These are phyloP conservation scores for Hyperoodon ampullatus DNA, from an alignment of 2,113 vertebrate species.

Conservation along the genomic window DNA sequence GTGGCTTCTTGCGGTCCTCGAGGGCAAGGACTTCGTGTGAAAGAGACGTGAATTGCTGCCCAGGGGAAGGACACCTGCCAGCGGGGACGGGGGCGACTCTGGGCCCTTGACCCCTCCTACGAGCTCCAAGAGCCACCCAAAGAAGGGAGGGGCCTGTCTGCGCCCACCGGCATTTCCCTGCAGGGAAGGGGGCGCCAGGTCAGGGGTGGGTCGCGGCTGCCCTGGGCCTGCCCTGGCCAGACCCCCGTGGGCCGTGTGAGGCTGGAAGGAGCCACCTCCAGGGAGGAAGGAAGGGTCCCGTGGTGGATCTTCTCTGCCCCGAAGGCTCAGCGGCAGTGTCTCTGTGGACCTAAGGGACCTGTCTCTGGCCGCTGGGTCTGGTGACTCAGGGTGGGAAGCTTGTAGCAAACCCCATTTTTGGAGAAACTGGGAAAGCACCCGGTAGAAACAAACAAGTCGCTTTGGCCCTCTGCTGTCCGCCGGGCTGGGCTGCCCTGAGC, in stretches of 20 bases:
- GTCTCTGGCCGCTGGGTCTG: background rate
- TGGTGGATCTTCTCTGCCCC: background rate
- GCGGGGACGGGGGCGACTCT: too few relatives aligned
- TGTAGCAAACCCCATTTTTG: slow-evolving; percentile 61
- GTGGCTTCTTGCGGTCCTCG: background rate
- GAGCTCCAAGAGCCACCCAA: background rate
- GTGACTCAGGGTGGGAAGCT: slow-evolving; percentile 61
- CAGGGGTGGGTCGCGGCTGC: accelerated
- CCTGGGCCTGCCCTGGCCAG: background rate
- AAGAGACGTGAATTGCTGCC: background rate
- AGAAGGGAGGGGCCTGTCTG: background rate
- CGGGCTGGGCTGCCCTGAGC: background rate
- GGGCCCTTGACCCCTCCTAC: background rate
- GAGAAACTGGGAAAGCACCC: slow-evolving; percentile 60
- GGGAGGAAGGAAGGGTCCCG: background rate
- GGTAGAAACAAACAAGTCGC: slow-evolving; percentile 12
- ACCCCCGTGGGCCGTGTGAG: accelerated
- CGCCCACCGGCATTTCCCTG: background rate
- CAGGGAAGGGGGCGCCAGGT: background rate
- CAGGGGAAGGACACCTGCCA: background rate
- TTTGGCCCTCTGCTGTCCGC: background rate
- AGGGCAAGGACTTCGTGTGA: background rate
- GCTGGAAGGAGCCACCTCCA: background rate
- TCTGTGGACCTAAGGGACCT: background rate
- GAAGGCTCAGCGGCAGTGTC: background rate